Evolutionary conservation across 1,140 invertebrate species (phyloP).

Genomic region (Drosophila lini): DNA sequence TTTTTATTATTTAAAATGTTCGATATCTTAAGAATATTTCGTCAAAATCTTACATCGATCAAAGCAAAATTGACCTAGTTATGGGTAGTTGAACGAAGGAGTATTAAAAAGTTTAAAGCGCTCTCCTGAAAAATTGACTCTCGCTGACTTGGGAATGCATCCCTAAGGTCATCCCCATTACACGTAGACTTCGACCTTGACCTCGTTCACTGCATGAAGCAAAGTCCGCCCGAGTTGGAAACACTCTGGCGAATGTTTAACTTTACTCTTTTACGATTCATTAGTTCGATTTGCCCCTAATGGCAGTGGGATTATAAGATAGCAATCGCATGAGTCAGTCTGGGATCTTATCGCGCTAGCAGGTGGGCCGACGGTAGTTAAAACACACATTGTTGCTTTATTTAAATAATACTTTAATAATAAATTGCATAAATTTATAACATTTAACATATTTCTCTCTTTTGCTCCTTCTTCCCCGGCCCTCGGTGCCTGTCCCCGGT

Average conservation of each 20-base stretch:
- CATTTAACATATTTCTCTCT: constrained; percentile 81
- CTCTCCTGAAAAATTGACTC: too few species aligned
- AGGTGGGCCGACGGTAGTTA: constrained; percentile 16
- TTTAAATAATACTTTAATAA: constrained; percentile 84
- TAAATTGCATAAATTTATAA: constrained; percentile 83
- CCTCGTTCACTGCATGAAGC: not conserved
- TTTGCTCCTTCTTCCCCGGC: constrained; percentile 21
- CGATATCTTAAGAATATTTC: too few species aligned
- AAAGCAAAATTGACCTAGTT: too few species aligned
- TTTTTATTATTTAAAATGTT: too few species aligned
- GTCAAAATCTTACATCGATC: too few species aligned
- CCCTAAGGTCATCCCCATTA: not conserved
- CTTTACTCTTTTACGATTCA: not conserved
- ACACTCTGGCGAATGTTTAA: not conserved
- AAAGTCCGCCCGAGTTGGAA: not conserved
- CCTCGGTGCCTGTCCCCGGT: constrained; percentile 13
- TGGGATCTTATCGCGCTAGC: constrained; percentile 34
- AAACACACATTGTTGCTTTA: constrained; percentile 68
- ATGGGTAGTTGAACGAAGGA: too few species aligned
- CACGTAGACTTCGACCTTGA: not conserved
- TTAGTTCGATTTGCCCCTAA: constrained; percentile 2
- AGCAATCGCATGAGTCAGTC: constrained; percentile 35
- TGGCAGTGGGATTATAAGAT: constrained; percentile 48
- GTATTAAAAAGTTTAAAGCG: too few species aligned
- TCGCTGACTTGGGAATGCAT: not conserved